These are phyloP conservation scores for Limonius californicus DNA, from an alignment of 1,140 invertebrate genomes.

Conservation along the genomic window DNA sequence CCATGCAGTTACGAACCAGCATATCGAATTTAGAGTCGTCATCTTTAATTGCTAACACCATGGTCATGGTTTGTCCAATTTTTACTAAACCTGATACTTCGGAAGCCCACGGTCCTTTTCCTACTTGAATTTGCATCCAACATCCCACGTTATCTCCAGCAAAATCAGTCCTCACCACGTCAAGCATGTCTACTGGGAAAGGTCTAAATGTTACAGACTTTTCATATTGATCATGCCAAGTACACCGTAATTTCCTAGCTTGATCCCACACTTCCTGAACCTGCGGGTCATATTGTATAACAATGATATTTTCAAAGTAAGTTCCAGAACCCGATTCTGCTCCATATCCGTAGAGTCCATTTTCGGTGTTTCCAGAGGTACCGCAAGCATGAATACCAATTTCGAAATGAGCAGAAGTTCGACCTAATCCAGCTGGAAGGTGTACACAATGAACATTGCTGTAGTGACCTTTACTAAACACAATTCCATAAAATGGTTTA, in stretches of 20 bases:
- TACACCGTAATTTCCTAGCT: constrained; percentile 85
- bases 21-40: constrained; percentile 96
- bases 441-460: constrained; percentile 90
- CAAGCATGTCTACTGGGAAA: constrained; percentile 93
- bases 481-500: constrained; percentile 91
- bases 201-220: constrained; percentile 92
- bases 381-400: constrained; percentile 88
- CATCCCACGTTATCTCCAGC: constrained; percentile 94
- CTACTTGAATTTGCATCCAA: constrained; percentile 93
- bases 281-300: constrained; percentile 91
- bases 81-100: constrained; percentile 93
- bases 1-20: constrained; percentile 90
- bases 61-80: constrained; percentile 95
- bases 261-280: constrained; percentile 97
- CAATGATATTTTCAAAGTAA: constrained; percentile 93
- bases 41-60: constrained; percentile 94
- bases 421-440: constrained; percentile 79
- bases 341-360: constrained; percentile 78
- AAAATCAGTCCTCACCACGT: constrained; percentile 89
- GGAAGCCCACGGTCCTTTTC: constrained; percentile 92
- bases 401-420: constrained; percentile 83
- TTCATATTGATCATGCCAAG: constrained; percentile 95
- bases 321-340: constrained; percentile 83
- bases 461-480: constrained; percentile 90
- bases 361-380: constrained; percentile 85